These are phyloP conservation scores for Ispidina lecontei DNA, from an alignment of 2,797 vertebrate genomes.

Conservation along the genomic window DNA sequence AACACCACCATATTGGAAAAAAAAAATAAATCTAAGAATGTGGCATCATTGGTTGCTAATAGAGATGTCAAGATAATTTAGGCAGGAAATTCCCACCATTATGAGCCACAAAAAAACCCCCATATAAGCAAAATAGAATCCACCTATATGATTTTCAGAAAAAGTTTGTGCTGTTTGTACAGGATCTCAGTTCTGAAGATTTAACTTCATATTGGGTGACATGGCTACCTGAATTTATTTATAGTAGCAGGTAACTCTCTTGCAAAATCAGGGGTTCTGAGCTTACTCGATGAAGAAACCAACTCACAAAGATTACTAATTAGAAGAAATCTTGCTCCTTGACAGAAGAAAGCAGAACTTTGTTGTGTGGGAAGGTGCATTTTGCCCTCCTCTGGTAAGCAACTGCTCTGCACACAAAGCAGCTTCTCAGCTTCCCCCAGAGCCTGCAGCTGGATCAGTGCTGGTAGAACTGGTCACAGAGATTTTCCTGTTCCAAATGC, in stretches of 20 bases:
- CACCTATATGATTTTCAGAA: not conserved
- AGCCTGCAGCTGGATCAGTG: not conserved
- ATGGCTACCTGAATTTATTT: not conserved
- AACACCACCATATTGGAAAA: not conserved
- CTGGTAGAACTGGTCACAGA: not conserved
- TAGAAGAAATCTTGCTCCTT: not conserved
- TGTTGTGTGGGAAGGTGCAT: not conserved
- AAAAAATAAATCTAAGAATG: not conserved
- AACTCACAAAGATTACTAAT: not conserved
- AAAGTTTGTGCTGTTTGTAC: not conserved
- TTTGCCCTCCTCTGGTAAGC: not conserved
- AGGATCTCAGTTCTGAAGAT: not conserved
- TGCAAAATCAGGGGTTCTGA: not conserved
- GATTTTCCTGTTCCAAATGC: not conserved
- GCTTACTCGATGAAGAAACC: not conserved
- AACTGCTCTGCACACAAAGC: not conserved
- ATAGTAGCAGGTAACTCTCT: not conserved
- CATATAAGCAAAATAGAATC: not conserved
- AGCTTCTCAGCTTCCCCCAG: not conserved
- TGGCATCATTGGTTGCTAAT: not conserved
- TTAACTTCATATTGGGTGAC: not conserved
- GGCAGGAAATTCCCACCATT: not conserved
- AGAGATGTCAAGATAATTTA: not conserved
- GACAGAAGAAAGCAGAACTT: not conserved
- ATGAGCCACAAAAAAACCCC: not conserved